Evolutionary conservation across 2,113 vertebrate species (phyloP).

Genomic region (Perca flavescens): DNA sequence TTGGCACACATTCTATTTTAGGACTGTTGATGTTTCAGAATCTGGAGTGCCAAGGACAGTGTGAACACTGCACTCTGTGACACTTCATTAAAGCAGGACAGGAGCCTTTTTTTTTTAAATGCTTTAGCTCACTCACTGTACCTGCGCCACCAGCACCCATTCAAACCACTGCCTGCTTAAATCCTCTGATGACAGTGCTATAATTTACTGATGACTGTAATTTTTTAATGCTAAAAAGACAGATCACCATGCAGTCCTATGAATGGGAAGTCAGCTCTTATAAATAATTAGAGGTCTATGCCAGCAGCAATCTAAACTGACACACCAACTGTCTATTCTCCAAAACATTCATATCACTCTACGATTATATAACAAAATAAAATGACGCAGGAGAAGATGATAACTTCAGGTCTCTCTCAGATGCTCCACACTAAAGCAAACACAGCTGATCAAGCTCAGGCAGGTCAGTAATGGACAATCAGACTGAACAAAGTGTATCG

Average conservation of each 20-base stretch:
- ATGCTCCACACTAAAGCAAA: not conserved
- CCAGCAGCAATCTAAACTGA: not conserved
- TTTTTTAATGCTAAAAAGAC: not conserved
- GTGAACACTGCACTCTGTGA: slow-evolving; percentile 36
- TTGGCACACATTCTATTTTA: slow-evolving; percentile 55
- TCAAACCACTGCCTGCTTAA: not conserved
- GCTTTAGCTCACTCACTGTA: not conserved
- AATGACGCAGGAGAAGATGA: not conserved
- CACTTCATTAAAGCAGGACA: slow-evolving; percentile 39
- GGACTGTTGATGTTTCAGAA: slow-evolving; percentile 57
- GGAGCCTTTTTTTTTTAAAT: not conserved
- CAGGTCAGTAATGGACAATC: slow-evolving; percentile 1
- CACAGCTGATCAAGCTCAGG: not conserved
- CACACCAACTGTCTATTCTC: not conserved
- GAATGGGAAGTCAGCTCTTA: not conserved
- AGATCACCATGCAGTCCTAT: not conserved
- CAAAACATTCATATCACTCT: not conserved
- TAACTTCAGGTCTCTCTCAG: not conserved
- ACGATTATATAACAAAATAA: not conserved
- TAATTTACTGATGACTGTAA: not conserved
- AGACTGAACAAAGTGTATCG: slow-evolving; percentile 25
- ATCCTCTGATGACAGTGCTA: not conserved
- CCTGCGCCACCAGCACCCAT: not conserved
- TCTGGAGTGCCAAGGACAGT: slow-evolving; percentile 42
- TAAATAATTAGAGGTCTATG: not conserved